Base-by-base conservation (phyloP, 2,797 vertebrate genomes). In the Rhinichthys osculus region DNA sequence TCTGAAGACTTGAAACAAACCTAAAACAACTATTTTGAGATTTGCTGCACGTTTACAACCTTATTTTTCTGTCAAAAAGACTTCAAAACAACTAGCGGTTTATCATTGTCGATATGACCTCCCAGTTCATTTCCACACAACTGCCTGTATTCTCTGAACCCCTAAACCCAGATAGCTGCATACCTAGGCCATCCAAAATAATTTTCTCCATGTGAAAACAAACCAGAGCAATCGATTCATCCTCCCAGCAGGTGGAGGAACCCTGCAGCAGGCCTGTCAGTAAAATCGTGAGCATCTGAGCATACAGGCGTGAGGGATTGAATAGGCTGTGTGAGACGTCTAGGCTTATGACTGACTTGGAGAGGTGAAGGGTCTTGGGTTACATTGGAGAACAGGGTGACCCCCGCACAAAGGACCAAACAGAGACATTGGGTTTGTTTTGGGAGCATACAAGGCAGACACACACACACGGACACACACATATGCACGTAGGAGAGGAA, bases 391-490 rank as follows among this genome's bases (percentile, higher is more conserved):
- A 72, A 72, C 69, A 82, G 76, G 62, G 71, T 87, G 88, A 90
- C 88, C 90, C 87, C 72, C 54, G 59, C 80, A 90, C 90, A 90
- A 90, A 90, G 72, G 87, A 78, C 81, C 59, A 57, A 77, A 83
- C 38, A 81, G 88, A 88, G 73, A 87, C 81, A 72, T 81, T 79
- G 81, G 54, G 70, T 83, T 87, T 90, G 89, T 90, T 90, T 87
- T 83, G 84, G 66, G 85, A 50, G 76, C 59, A 86, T 80, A 87
- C 85, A 86, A 33, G 80, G 44, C 23, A 78, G 42, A 40, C 82
- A 87, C 52, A 83, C 85, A 88, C 54, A 59, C 70, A 81, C 2
- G 59, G n/a, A 76, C 50, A 77, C 62, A 87, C 77, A 84, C 62
- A 80, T 42, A 87, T 64, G 33, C 76, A 83, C 54, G 44, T 83